Base-by-base conservation (phyloP, 92 coral and sea anemone species). In the Diadumene lineata region DNA sequence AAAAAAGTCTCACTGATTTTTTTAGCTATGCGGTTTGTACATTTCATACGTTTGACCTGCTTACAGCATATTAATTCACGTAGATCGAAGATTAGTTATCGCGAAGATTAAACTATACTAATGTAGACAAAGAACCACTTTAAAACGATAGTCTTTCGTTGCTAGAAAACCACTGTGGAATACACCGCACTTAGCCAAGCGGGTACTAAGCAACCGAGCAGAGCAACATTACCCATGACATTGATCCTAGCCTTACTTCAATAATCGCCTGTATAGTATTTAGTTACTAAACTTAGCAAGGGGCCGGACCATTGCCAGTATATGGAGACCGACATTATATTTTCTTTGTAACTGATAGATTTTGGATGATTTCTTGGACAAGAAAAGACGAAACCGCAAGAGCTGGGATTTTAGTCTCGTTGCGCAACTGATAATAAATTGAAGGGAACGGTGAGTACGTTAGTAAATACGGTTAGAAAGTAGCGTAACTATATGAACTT, bases 301-400 rank as follows among this genome's bases (percentile, higher is more conserved):
- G 50, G 65, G 76, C n/a, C 32, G 43, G 64, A 27, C 29, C 43
- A 27, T 70, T 46, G 27, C 48, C 13, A 38, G 48, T 38, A n/a
- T n/a, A n/a, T n/a, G n/a, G 76, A 53, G 51, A 11, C 31, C 56
- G 50, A 60, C 76, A 69, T 60, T 56, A 51, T 46, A 10, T 2
- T 3, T 7, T 0, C 7, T 16, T 26, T 55, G 28, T 70, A 29
- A 30, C 22, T 70, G 60, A 69, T 64, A 70, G 76, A 60, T 34
- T 53, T 34, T 70, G 64, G 21, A 69, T 69, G 76, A 70, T 70
- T 53, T 30, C 64, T 70, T 55, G 30, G 51, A 51, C 32, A 64
- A 50, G 50, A 18, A 48, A 29, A 28, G 68, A 62, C 21, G 68
- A 69, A 69, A 56, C 64, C 48, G 50, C 65, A 22, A 55, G 27